These are phyloP conservation scores for Actinia equina DNA, from an alignment of 64 coral and sea anemone species.

Conservation along the genomic window DNA sequence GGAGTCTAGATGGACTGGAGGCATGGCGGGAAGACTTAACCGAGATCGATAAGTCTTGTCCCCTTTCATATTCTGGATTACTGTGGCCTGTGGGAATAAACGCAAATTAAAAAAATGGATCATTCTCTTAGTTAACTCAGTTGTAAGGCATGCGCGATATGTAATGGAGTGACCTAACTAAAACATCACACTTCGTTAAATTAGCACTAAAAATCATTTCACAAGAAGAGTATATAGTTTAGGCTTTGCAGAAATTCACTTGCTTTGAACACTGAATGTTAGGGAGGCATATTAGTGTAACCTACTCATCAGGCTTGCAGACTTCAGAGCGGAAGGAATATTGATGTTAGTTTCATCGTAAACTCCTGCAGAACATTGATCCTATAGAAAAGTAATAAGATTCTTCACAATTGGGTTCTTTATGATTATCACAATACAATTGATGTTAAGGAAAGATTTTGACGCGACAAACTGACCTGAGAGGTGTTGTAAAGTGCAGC, in stretches of 20 bases:
- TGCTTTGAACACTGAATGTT: too few relatives aligned
- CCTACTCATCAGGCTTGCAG: not conserved
- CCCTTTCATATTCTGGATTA: constrained; percentile 11
- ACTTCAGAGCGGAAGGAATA: not conserved
- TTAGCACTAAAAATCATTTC: too few relatives aligned
- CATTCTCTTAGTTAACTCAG: not conserved
- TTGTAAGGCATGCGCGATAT: too few relatives aligned
- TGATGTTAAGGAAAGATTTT: not conserved
- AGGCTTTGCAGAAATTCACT: too few relatives aligned
- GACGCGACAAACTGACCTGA: not conserved
- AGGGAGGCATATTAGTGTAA: not conserved
- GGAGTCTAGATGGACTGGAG: not conserved
- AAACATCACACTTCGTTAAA: too few relatives aligned
- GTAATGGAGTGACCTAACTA: too few relatives aligned
- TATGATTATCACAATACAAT: not conserved
- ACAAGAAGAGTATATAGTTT: too few relatives aligned
- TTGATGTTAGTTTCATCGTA: not conserved
- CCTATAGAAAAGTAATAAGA: not conserved
- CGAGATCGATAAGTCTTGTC: not conserved
- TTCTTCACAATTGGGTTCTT: not conserved
- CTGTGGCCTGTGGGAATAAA: not conserved
- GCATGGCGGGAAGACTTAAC: not conserved
- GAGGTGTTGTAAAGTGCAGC: constrained; percentile 1
- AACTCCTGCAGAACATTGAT: not conserved
- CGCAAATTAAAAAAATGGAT: not conserved